Conservation (phyloP, 64 coral and sea anemone species). For the Catalaphyllia jardinei region DNA sequence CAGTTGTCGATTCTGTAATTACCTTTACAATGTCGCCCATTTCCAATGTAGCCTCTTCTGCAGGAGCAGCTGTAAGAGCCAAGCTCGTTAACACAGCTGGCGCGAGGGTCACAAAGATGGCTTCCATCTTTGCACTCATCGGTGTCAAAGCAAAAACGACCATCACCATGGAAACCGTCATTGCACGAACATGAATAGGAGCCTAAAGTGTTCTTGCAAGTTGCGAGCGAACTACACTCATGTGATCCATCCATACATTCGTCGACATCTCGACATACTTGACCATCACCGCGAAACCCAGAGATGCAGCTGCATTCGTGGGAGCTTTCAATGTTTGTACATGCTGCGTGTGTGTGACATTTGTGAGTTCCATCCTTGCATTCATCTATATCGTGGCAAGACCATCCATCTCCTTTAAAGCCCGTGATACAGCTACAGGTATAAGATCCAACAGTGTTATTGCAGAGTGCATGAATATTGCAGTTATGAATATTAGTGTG, state of each 20-base stretch:
- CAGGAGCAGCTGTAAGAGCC: conserved; percentile 44
- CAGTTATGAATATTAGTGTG: background rate
- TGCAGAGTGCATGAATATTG: too few relatives aligned
- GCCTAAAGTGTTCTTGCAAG: conserved; percentile 53
- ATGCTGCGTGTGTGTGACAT: conserved; percentile 15
- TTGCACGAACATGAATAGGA: conserved; percentile 44
- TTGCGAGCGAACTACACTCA: conserved; percentile 21
- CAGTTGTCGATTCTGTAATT: too few relatives aligned
- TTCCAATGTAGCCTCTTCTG: conserved; percentile 15
- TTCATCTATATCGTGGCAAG: conserved; percentile 24
- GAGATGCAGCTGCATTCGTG: conserved; percentile 20
- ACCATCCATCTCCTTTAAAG: background rate
- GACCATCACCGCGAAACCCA: conserved; percentile 53
- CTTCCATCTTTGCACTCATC: conserved; percentile 32
- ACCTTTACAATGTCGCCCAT: conserved; percentile 2
- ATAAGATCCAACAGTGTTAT: too few relatives aligned
- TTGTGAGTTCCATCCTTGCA: background rate
- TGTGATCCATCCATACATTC: conserved; percentile 31
- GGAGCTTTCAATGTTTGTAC: conserved; percentile 16
- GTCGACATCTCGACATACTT: conserved; percentile 26
- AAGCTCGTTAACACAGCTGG: conserved; percentile 14
- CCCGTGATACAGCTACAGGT: too few relatives aligned
- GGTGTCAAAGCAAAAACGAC: conserved; percentile 26
- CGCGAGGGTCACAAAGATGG: conserved; percentile 23
- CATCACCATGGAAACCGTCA: conserved; percentile 42